These are phyloP conservation scores for Branchinecta sandiegonensis DNA, from an alignment of 2,888 invertebrate genomes.

Conservation along the genomic window DNA sequence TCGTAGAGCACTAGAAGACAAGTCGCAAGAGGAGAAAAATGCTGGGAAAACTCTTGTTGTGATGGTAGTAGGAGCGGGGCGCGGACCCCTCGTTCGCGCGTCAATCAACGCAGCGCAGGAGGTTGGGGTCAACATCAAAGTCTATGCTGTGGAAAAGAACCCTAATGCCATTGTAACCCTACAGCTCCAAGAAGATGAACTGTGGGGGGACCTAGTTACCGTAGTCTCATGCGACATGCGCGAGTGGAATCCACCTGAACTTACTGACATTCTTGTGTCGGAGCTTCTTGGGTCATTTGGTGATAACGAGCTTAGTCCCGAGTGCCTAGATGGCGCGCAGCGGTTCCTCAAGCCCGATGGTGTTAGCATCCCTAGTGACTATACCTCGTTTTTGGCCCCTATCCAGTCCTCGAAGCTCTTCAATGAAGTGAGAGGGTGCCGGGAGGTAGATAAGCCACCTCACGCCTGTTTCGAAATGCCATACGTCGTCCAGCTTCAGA, in stretches of 20 bases:
- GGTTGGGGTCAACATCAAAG: conserved; percentile 54
- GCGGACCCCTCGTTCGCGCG: conserved; percentile 88
- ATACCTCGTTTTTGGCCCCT: conserved; percentile 81
- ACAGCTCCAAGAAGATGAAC: conserved; percentile 54
- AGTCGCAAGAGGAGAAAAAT: conserved; percentile 37
- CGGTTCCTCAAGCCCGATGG: conserved; percentile 67
- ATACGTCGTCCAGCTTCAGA: conserved; percentile 83
- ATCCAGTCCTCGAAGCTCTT: conserved; percentile 78
- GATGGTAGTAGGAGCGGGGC: conserved; percentile 84
- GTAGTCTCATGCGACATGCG: conserved; percentile 78
- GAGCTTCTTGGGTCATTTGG: conserved; percentile 95
- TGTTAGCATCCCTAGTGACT: conserved; percentile 75
- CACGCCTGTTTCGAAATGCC: conserved; percentile 56
- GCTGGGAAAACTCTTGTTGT: conserved; percentile 34
- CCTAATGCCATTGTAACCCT: conserved; percentile 82
- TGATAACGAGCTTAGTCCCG: conserved; percentile 96
- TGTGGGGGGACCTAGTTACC: conserved; percentile 61
- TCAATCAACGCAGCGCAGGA: conserved; percentile 60
- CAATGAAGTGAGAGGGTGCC: conserved; percentile 47
- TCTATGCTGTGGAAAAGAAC: conserved; percentile 97
- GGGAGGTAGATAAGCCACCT: conserved; percentile 38
- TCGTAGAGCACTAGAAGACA: conserved; percentile 52
- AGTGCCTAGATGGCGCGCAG: conserved; percentile 89
- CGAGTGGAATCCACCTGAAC: conserved; percentile 58
- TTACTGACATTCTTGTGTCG: conserved; percentile 88